phyloP scores from a whole-genome alignment of 2,888 invertebrate species.

The Zonitis immaculata region DNA sequence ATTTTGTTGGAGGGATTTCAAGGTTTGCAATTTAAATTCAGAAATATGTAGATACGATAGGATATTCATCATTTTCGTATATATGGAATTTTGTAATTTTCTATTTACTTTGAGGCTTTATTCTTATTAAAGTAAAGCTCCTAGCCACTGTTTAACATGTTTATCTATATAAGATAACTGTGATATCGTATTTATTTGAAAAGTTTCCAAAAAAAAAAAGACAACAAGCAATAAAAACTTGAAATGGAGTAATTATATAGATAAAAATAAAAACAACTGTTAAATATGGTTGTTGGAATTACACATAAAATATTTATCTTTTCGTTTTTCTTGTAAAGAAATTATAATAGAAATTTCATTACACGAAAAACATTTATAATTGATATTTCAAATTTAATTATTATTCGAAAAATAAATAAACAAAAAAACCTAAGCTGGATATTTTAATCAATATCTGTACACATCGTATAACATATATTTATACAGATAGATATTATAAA shows the following conservation, averaged over 20 bases:
- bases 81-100: background rate
- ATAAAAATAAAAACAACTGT: background rate
- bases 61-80: background rate
- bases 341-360: background rate
- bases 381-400: slow-evolving; percentile 14
- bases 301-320: background rate
- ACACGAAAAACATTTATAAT: background rate
- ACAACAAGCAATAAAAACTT: background rate
- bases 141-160: background rate
- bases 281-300: background rate
- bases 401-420: background rate
- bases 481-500: slow-evolving; percentile 8
- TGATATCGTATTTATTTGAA: background rate
- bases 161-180: background rate
- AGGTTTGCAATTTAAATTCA: too few relatives aligned
- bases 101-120: background rate
- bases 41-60: too few relatives aligned
- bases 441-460: slow-evolving; percentile 7
- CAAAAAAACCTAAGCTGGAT: slow-evolving; percentile 14
- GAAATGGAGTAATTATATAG: background rate
- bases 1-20: too few relatives aligned
- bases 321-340: background rate
- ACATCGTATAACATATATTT: too few relatives aligned
- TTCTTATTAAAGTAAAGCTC: background rate
- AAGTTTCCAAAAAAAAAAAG: background rate